These are phyloP conservation scores for Callinectes sapidus DNA, from an alignment of 2,888 invertebrate species.

Conservation along the genomic window DNA sequence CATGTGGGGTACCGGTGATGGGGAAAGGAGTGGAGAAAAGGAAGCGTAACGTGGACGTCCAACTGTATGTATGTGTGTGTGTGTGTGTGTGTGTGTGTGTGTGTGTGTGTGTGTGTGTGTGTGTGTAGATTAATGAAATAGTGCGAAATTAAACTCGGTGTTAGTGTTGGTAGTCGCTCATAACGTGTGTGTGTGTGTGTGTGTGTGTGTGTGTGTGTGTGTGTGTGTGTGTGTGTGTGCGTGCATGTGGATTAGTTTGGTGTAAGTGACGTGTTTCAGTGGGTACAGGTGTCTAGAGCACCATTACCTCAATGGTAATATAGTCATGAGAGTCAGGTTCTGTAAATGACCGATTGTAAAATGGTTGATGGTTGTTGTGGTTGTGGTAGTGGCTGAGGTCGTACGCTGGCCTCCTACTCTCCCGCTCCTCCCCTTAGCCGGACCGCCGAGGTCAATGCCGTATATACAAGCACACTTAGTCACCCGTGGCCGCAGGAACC, in stretches of 20 bases:
- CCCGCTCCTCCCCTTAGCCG: background rate
- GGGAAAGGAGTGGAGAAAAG: background rate
- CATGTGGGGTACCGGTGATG: constrained; percentile 42
- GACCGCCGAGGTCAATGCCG: constrained; percentile 62
- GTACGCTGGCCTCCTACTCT: background rate
- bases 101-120: constrained; percentile 5
- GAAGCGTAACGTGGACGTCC: background rate
- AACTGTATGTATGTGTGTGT: background rate
- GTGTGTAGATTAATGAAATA: background rate
- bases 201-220: background rate
- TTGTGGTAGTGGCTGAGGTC: background rate
- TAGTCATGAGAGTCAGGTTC: background rate
- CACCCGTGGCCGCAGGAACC: constrained; percentile 32
- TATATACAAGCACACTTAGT: constrained; percentile 68
- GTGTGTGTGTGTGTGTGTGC: too few species aligned
- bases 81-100: background rate
- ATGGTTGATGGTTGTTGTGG: background rate
- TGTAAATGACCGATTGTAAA: background rate
- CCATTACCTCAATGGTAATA: background rate
- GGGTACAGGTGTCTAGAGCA: background rate
- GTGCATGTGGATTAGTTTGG: background rate
- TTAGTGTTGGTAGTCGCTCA: background rate
- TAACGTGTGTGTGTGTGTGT: background rate
- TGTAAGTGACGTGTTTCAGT: background rate
- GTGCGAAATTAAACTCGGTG: background rate